These are phyloP conservation scores for Axinella damicornis DNA, from an alignment of 37 sponge, comb jelly and placozoan species.

Conservation along the genomic window DNA sequence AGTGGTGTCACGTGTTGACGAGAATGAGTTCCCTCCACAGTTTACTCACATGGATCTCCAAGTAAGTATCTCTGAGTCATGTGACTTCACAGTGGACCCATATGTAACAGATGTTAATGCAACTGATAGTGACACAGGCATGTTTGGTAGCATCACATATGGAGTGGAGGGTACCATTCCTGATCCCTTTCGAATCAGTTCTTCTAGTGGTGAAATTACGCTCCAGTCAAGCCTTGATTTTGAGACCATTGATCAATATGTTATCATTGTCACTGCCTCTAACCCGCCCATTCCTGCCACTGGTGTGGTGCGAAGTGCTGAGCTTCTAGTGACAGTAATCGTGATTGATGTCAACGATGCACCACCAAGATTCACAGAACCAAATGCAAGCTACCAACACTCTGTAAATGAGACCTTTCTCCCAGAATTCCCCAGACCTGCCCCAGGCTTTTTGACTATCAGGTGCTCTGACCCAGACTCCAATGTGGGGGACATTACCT, in stretches of 20 bases:
- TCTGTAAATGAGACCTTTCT: slow-evolving; percentile 24
- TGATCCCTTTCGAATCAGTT: slow-evolving; percentile 8
- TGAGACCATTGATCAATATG: slow-evolving; percentile 6
- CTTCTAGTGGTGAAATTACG: slow-evolving; percentile 48
- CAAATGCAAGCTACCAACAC: neutral
- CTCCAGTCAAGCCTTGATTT: slow-evolving; percentile 24
- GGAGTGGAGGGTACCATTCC: neutral
- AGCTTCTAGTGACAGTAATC: slow-evolving; percentile 13
- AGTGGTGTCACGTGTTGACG: neutral
- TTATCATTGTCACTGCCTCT: slow-evolving; percentile 25
- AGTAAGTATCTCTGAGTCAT: neutral
- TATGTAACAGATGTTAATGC: slow-evolving; percentile 44
- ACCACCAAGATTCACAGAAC: slow-evolving; percentile 16
- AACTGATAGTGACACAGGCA: slow-evolving; percentile 53
- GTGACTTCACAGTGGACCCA: neutral
- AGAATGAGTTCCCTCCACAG: slow-evolving; percentile 36
- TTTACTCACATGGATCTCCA: neutral
- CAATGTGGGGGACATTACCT: neutral
- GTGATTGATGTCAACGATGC: slow-evolving; percentile 43
- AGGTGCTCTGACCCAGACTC: slow-evolving; percentile 54
- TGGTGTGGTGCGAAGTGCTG: neutral
- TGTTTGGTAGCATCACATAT: slow-evolving; percentile 28
- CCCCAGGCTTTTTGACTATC: slow-evolving; percentile 38
- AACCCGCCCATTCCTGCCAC: neutral
- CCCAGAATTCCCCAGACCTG: slow-evolving; percentile 23